Evolutionary conservation across 1,140 invertebrate species (phyloP).

Genomic region (Brachionus calyciflorus): DNA sequence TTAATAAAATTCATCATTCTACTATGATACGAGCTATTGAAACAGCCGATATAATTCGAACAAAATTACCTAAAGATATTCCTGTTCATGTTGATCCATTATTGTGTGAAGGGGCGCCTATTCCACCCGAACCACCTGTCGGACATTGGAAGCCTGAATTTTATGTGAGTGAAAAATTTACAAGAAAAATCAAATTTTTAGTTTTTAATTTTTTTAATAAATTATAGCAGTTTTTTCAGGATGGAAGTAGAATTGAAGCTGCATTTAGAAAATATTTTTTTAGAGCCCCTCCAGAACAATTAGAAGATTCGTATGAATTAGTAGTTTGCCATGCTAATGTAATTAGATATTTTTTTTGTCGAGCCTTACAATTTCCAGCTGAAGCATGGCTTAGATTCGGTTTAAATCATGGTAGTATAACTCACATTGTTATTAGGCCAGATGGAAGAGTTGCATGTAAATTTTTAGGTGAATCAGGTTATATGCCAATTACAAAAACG

Average conservation of each 20-base stretch:
- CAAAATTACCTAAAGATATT: slow-evolving; percentile 64
- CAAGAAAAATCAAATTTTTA: background rate
- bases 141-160: slow-evolving; percentile 78
- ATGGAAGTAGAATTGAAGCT: slow-evolving; percentile 93
- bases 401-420: slow-evolving; percentile 87
- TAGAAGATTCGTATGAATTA: slow-evolving; percentile 80
- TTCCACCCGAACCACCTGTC: slow-evolving; percentile 79
- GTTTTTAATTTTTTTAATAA: background rate
- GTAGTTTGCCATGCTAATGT: slow-evolving; percentile 97
- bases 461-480: slow-evolving; percentile 79
- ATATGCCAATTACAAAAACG: slow-evolving; percentile 67
- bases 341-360: slow-evolving; percentile 93
- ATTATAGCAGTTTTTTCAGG: slow-evolving; percentile 56
- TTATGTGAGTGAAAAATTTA: slow-evolving; percentile 65
- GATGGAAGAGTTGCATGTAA: slow-evolving; percentile 78
- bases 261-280: slow-evolving; percentile 91
- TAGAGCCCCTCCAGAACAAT: slow-evolving; percentile 75
- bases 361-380: slow-evolving; percentile 91
- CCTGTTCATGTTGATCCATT: slow-evolving; percentile 69
- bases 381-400: slow-evolving; percentile 91
- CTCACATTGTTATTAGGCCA: slow-evolving; percentile 79
- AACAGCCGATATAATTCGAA: slow-evolving; percentile 78
- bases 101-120: slow-evolving; percentile 87
- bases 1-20: slow-evolving; percentile 74
- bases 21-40: slow-evolving; percentile 89